Conservation (phyloP, 2,797 vertebrate genomes). For the Hemitrygon akajei region DNA sequence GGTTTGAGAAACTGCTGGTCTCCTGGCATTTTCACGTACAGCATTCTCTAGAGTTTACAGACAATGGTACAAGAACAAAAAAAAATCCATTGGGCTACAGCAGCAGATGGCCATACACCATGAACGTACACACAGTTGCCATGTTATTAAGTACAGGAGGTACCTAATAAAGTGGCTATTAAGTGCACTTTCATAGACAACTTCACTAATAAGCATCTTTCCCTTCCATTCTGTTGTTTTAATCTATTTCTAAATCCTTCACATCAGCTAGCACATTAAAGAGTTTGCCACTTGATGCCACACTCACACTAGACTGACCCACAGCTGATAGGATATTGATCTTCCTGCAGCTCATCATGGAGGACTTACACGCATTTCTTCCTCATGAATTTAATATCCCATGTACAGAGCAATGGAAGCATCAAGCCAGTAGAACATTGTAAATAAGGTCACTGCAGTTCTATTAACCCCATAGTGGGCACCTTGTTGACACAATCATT, state of each 20-base stretch:
- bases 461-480: not conserved
- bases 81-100: too few relatives aligned
- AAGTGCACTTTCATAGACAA: not conserved
- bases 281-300: not conserved
- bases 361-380: not conserved
- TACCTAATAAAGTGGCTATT: too few relatives aligned
- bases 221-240: not conserved
- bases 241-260: not conserved
- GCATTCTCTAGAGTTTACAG: too few relatives aligned
- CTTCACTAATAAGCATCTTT: not conserved
- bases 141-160: too few relatives aligned
- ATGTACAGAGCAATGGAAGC: not conserved
- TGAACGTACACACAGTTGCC: too few relatives aligned
- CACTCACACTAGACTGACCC: not conserved
- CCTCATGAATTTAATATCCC: not conserved
- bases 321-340: not conserved
- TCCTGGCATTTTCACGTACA: too few relatives aligned
- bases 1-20: too few relatives aligned
- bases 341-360: not conserved
- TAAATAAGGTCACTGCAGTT: not conserved
- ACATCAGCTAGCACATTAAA: not conserved
- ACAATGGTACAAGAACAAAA: too few relatives aligned
- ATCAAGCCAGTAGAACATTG: not conserved
- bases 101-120: too few relatives aligned
- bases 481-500: not conserved